Base-by-base conservation (phyloP, 2,113 vertebrate species). In the Peromyscus californicus region DNA sequence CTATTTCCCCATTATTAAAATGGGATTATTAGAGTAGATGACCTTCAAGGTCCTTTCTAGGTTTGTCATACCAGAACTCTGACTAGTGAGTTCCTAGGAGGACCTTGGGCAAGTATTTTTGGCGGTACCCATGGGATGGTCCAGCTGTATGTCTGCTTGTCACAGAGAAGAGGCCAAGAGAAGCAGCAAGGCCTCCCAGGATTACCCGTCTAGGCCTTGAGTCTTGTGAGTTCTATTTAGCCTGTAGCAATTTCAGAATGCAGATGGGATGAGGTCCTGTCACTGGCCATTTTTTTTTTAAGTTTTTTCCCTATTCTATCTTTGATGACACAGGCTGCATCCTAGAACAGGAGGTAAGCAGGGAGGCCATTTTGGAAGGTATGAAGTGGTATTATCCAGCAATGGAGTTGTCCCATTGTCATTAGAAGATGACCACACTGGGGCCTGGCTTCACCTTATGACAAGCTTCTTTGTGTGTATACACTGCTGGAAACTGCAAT, bases 201-300 rank as follows among this genome's bases (percentile, higher is more conserved):
- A 31, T 80, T 26, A 51, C 11, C 3, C 2, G 26, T 90, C 85
- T 45, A 39, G 11, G 26, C 72, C 51, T 6, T 0, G n/a, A 96
- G 48, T 75, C 78, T 83, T 97, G 90, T 72, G 17, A 17, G 1
- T 39, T 75, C 67, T 92, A 70, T 72, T 2, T 93, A 97, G 89
- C 97, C 84, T 65, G 78, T 69, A 79, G 93, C 92, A 94, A 61
- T 78, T 89, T 29, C 9, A 39, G 13, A 89, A 45, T 85, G 91
- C 94, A 75, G 97, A 91, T 97, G 93, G 95, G 75, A 31, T 79
- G 13, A 54, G 85, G 96, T 97, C 91, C 90, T 95, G 84, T 54
- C 93, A 94, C 80, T 95, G 95, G 87, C 93, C 91, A 48, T 48
- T 93, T 98, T 98, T 98, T 98, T 97, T 96, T 97, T 95, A 98